Evolutionary conservation across 2,797 vertebrate genomes (phyloP), one percentile per base, ranked within the genome.

Genomic region (Hipposideros larvatus): DNA sequence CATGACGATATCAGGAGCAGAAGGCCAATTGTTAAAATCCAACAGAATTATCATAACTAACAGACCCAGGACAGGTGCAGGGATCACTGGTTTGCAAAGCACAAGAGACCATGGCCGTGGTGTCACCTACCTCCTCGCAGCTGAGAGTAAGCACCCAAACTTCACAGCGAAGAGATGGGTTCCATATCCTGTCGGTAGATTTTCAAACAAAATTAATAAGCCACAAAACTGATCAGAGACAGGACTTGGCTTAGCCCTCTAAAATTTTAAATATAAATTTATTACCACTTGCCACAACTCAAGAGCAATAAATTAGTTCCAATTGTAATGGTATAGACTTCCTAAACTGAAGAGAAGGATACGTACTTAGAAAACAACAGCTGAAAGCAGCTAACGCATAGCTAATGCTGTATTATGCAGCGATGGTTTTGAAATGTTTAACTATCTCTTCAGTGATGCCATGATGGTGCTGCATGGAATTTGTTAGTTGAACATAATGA

Each of bases 211-310:
- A 75, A 80, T 10, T 70, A 57, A 68, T 13, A 91, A 82, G n/a
- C 34, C 2, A 28, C 24, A 79, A 37, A 61, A 90, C n/a, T 66
- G 8, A 61, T 74, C 31, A 87, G 66, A 41, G 70, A 16, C 19
- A 66, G 28, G 34, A 82, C 70, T 63, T 70, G 41, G 22, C 46
- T 53, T 87, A 77, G 37, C 55, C 3, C 3, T 73, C 10, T 77
- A 57, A 77, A 19, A 57, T 91, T 91, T 90, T 75, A 87, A 51
- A 65, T 83, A 71, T 9, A 48, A 61, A 94, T 41, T 87, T 65
- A 31, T 57, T 51, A 51, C 14, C 55, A 84, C 37, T 55, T 11
- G 4, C 24, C 9, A 6, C n/a, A 14, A 83, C 8, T 78, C 48
- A 91, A 46, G 37, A 77, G 43, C 55, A 79, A 6, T 73, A 51